phyloP scores from a whole-genome alignment of 2,797 vertebrate genomes.

The Otus scops region DNA sequence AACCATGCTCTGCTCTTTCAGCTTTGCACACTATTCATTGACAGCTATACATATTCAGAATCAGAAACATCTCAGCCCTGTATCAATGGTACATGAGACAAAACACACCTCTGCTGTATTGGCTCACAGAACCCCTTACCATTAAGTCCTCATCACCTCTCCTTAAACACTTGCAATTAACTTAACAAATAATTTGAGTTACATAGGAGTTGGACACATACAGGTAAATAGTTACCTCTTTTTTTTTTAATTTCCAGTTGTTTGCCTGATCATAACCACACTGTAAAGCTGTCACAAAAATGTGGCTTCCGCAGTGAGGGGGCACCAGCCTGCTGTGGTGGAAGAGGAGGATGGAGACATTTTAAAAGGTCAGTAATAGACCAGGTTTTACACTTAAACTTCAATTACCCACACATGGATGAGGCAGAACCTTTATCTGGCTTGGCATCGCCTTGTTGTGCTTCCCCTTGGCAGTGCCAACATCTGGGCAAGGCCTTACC shows the following conservation, averaged over 20 bases:
- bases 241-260: neutral
- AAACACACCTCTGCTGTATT: neutral
- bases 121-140: neutral
- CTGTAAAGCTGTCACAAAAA: conserved; percentile 39
- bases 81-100: neutral
- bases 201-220: neutral
- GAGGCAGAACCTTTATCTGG: neutral
- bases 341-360: conserved; percentile 29
- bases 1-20: neutral
- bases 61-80: neutral
- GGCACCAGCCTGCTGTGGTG: neutral
- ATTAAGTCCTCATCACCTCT: neutral
- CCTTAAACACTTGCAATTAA: neutral
- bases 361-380: conserved; percentile 63
- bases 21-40: neutral
- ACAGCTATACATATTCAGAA: conserved; percentile 1
- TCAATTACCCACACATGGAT: neutral
- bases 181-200: neutral
- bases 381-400: conserved; percentile 59
- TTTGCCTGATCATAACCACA: neutral
- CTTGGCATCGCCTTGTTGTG: neutral
- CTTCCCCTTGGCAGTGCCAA: neutral
- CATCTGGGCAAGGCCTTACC: neutral
- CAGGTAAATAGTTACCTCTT: neutral
- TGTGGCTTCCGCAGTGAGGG: neutral